A percentile compares a stretch with the other conserved stretches of the same genome.
Evolutionary conservation across 2,113 vertebrate species (phyloP).

Genomic region (Phrynosoma blainvillii): DNA sequence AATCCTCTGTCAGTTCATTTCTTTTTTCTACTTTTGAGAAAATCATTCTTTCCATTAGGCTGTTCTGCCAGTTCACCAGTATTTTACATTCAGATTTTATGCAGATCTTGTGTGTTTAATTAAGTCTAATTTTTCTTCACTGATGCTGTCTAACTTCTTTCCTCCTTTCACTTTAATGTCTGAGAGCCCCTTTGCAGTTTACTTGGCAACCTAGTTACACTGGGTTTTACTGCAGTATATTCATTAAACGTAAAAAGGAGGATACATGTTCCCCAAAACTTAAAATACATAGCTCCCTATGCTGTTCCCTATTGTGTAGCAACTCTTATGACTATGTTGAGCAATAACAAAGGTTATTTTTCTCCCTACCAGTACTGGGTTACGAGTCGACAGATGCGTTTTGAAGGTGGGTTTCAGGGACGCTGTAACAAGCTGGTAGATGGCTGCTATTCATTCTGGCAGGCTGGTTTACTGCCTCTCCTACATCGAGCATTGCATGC

Average conservation of each 20-base stretch:
- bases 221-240: neutral
- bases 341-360: fast-evolving
- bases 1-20: neutral
- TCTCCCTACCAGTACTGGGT: constrained; percentile 86
- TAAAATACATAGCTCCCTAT: neutral
- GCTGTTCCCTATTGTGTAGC: neutral
- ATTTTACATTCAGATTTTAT: neutral
- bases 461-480: constrained; percentile 92
- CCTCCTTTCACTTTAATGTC: neutral
- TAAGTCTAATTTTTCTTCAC: neutral
- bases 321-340: fast-evolving
- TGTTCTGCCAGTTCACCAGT: neutral
- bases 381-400: constrained; percentile 92
- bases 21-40: neutral
- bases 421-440: constrained; percentile 98
- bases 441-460: constrained; percentile 99
- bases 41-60: neutral
- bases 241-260: neutral
- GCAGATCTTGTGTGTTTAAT: neutral
- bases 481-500: constrained; percentile 90
- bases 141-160: too few relatives aligned
- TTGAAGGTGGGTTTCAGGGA: constrained; percentile 96
- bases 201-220: neutral
- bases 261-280: neutral
- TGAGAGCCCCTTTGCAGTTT: neutral